These are phyloP conservation scores for Mycogona germanica DNA, from an alignment of 2,888 invertebrate species.

Conservation along the genomic window DNA sequence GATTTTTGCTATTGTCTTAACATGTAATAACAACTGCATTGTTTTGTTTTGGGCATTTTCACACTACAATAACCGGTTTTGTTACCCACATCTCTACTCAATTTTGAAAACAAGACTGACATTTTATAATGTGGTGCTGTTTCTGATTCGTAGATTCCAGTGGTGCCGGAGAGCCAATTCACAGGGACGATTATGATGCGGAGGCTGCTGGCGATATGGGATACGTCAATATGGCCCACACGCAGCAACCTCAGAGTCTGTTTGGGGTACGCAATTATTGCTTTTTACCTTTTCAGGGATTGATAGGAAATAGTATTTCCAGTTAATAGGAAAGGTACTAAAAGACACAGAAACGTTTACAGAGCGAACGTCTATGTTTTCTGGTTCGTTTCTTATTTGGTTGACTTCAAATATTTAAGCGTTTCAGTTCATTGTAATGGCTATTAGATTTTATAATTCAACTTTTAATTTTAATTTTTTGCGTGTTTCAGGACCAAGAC, in stretches of 20 bases:
- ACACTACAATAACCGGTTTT: neutral
- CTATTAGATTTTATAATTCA: neutral
- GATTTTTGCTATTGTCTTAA: too few relatives aligned
- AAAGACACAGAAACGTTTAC: too few relatives aligned
- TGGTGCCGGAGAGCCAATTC: neutral
- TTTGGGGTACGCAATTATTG: conserved; percentile 3
- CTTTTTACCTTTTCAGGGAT: too few relatives aligned
- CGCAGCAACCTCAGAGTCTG: conserved; percentile 10
- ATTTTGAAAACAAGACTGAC: neutral
- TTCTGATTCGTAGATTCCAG: neutral
- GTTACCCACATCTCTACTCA: neutral
- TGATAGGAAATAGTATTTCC: too few relatives aligned
- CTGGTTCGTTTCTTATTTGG: neutral
- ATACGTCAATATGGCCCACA: neutral
- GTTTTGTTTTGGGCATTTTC: too few relatives aligned
- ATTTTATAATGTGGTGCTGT: neutral
- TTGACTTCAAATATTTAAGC: neutral
- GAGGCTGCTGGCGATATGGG: too few relatives aligned
- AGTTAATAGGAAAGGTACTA: too few relatives aligned
- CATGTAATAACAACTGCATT: too few relatives aligned
- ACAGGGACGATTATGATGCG: neutral
- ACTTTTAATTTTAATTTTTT: neutral
- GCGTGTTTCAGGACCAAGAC: conserved; percentile 7
- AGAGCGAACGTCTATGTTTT: too few relatives aligned
- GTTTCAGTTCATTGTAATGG: neutral